These are phyloP conservation scores for Papilio gigon DNA, from an alignment of 2,888 invertebrate genomes.

Conservation along the genomic window DNA sequence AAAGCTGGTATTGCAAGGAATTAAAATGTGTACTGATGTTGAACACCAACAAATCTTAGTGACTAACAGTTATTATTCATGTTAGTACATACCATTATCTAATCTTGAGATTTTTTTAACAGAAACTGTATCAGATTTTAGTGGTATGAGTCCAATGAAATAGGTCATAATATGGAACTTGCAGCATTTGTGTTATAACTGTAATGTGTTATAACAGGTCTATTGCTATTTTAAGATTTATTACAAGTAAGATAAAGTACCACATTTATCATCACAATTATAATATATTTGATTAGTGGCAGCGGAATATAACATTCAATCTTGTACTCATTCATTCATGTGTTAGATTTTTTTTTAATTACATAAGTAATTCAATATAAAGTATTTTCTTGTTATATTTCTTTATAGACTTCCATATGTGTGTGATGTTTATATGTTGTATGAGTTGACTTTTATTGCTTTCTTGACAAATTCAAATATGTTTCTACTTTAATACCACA, in stretches of 20 bases:
- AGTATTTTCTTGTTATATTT: constrained; percentile 5
- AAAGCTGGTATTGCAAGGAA: constrained; percentile 20
- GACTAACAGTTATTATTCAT: constrained; percentile 23
- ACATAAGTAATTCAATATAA: neutral
- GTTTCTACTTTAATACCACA: neutral
- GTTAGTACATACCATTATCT: constrained; percentile 43
- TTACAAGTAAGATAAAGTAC: constrained; percentile 23
- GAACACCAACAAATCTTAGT: constrained; percentile 8
- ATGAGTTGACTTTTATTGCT: neutral
- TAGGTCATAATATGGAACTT: neutral
- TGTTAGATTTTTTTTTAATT: neutral
- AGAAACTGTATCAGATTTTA: constrained; percentile 39
- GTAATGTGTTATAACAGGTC: constrained; percentile 6
- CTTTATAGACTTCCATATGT: constrained; percentile 6
- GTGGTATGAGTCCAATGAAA: constrained; percentile 14
- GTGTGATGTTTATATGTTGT: neutral
- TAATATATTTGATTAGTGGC: neutral
- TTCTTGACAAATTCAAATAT: neutral
- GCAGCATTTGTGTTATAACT: neutral
- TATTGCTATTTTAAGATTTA: constrained; percentile 16
- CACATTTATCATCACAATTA: constrained; percentile 19
- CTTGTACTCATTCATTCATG: neutral
- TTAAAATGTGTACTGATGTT: constrained; percentile 24
- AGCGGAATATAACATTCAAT: neutral
- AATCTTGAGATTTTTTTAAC: constrained; percentile 43